Conservation (phyloP, 2,888 invertebrate genomes). For the Nephrotoma flavescens region DNA sequence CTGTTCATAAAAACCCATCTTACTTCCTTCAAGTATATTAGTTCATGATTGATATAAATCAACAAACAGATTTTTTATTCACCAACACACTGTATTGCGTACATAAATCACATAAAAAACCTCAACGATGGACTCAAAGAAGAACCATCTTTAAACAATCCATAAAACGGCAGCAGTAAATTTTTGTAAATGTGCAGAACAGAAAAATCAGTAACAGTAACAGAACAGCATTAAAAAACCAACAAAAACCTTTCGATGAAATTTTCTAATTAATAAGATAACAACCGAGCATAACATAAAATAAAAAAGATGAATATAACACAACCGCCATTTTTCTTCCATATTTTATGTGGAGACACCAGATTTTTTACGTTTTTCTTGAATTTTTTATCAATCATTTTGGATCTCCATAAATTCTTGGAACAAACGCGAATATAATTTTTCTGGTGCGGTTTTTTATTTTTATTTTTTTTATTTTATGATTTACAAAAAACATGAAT, state of each 20-base stretch:
- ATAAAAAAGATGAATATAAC: background rate
- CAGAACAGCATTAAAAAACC: background rate
- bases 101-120: background rate
- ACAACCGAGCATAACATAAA: background rate
- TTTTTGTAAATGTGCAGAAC: background rate
- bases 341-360: background rate
- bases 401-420: background rate
- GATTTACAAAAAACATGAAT: background rate
- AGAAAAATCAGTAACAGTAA: background rate
- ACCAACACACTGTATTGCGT: background rate
- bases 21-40: background rate
- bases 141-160: background rate
- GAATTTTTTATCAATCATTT: background rate
- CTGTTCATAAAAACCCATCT: background rate
- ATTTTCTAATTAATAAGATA: slow-evolving; percentile 5
- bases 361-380: background rate
- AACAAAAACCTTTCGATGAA: slow-evolving; percentile 4
- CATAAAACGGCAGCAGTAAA: background rate
- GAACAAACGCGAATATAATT: background rate
- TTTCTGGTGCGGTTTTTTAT: background rate
- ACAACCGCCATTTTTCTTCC: background rate
- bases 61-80: background rate
- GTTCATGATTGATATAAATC: background rate
- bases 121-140: background rate
- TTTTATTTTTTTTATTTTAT: background rate